phyloP scores from a whole-genome alignment of 2,797 vertebrate species.

The Micrastur ruficollis region DNA sequence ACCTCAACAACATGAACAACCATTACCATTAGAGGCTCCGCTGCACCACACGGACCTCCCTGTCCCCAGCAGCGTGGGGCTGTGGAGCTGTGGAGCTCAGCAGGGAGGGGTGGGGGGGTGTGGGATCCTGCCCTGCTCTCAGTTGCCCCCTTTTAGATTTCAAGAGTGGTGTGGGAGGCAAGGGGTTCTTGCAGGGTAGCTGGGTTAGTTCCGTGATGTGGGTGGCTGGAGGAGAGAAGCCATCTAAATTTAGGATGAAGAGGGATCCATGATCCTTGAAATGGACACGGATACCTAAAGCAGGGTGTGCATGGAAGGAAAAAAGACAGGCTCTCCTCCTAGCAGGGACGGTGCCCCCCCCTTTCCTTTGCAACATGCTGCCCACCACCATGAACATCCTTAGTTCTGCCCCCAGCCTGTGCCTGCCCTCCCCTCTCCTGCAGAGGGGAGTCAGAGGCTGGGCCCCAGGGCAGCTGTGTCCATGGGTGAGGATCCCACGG shows the following conservation, averaged over 20 bases:
- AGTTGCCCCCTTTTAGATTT: neutral
- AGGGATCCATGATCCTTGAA: neutral
- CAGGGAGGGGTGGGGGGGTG: neutral
- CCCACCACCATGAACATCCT: neutral
- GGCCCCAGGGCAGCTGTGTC: neutral
- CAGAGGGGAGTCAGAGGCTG: neutral
- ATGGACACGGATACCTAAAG: neutral
- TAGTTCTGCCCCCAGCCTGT: neutral
- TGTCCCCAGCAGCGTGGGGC: neutral
- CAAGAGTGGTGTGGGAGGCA: neutral
- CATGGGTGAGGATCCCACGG: neutral
- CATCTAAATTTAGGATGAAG: neutral
- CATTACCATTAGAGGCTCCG: slow-evolving; percentile 87
- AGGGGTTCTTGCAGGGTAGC: neutral
- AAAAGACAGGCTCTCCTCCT: neutral
- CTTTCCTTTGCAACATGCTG: neutral
- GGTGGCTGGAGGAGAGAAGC: neutral
- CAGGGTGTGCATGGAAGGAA: neutral
- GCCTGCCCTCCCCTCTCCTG: neutral
- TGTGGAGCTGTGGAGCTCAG: neutral
- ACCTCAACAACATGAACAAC: slow-evolving; percentile 85
- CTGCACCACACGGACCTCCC: neutral
- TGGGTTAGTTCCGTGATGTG: neutral
- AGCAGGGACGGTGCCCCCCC: neutral
- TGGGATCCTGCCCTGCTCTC: neutral